phyloP scores from a whole-genome alignment of 1,140 invertebrate species.

The Cherax quadricarinatus region DNA sequence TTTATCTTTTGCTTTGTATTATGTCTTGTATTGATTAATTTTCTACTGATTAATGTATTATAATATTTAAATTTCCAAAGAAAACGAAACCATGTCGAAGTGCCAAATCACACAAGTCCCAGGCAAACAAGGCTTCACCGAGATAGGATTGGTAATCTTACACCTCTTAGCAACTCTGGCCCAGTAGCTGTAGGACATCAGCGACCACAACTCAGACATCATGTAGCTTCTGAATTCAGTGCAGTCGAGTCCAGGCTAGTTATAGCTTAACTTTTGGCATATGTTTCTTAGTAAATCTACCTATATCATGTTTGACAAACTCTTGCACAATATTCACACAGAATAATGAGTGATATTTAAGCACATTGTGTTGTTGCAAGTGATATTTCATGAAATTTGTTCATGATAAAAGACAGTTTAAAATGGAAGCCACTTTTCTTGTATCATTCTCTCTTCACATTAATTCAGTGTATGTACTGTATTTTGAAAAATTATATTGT shows the following conservation, averaged over 20 bases:
- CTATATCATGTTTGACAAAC: background rate
- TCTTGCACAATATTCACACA: background rate
- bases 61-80: background rate
- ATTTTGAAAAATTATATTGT: no score
- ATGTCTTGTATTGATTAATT: background rate
- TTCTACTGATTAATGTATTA: background rate
- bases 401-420: background rate
- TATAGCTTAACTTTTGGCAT: background rate
- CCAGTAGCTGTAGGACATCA: constrained; percentile 11
- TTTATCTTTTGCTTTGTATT: background rate
- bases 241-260: constrained; percentile 34
- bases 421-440: no score
- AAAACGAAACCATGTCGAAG: background rate
- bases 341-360: background rate
- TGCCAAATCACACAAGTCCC: background rate
- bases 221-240: background rate
- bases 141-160: background rate
- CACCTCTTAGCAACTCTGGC: background rate
- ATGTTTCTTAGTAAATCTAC: background rate
- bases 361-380: background rate
- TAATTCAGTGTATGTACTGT: no score
- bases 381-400: background rate
- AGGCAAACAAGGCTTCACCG: background rate
- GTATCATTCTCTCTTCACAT: no score
- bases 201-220: constrained; percentile 3